These are phyloP conservation scores for Stichodactyla mertensii DNA, from an alignment of 64 coral and sea anemone genomes.

Conservation along the genomic window DNA sequence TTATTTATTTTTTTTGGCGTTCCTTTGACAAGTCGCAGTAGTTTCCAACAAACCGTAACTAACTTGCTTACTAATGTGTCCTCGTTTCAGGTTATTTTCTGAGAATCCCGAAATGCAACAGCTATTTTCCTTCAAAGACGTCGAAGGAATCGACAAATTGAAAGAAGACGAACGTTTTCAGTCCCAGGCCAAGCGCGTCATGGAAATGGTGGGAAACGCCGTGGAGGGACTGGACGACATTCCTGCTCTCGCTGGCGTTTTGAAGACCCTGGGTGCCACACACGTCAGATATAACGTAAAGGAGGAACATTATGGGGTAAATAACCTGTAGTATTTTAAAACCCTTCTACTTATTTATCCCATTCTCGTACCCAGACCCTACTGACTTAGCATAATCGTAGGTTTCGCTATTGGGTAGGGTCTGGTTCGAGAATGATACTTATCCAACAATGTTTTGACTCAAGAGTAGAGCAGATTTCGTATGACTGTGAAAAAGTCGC, in stretches of 20 bases:
- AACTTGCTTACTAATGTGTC: neutral
- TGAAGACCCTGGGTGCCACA: conserved; percentile 37
- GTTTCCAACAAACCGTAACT: no score
- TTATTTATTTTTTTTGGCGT: no score
- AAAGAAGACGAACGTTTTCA: conserved; percentile 25
- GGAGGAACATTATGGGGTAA: conserved; percentile 43
- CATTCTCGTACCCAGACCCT: no score
- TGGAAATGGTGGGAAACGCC: conserved; percentile 34
- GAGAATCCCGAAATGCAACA: conserved; percentile 23
- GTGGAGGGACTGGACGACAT: conserved; percentile 32
- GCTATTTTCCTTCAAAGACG: conserved; percentile 45
- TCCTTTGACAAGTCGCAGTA: no score
- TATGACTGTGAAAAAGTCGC: no score
- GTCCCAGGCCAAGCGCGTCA: conserved; percentile 17
- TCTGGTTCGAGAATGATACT: no score
- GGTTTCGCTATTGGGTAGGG: no score
- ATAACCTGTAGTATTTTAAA: neutral
- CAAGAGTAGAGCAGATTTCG: no score
- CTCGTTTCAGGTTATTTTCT: conserved; percentile 3
- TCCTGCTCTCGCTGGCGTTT: conserved; percentile 23
- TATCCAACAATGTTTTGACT: no score
- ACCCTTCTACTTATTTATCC: no score
- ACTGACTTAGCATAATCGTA: no score
- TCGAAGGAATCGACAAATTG: conserved; percentile 22
- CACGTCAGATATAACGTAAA: conserved; percentile 42